A percentile compares a stretch with the other conserved stretches of the same genome.
Evolutionary conservation across 2,113 vertebrate genomes (phyloP).

Genomic region (Eidolon helvum): DNA sequence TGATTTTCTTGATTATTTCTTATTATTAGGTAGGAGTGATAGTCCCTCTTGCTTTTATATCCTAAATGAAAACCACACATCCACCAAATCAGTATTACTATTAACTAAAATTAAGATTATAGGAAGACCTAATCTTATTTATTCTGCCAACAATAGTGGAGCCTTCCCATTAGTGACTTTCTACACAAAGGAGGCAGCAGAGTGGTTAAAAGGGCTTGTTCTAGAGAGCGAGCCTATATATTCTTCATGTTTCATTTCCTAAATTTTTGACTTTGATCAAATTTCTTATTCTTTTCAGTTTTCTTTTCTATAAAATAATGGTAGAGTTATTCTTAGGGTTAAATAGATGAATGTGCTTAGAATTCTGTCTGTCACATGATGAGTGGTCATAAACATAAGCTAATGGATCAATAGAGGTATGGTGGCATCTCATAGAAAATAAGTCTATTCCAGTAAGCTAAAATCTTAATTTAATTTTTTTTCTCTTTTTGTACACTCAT

Average conservation of each 20-base stretch:
- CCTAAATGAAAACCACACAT: neutral
- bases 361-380: neutral
- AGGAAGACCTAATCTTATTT: neutral
- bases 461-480: neutral
- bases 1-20: neutral
- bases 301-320: neutral
- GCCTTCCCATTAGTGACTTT: neutral
- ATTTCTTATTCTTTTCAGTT: neutral
- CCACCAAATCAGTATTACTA: neutral
- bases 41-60: neutral
- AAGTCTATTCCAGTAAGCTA: neutral
- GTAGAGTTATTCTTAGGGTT: neutral
- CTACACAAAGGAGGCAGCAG: neutral
- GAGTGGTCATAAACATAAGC: neutral
- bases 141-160: neutral
- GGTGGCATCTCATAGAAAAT: neutral
- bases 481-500: neutral
- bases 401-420: neutral
- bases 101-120: neutral
- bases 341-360: neutral
- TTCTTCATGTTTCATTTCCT: neutral
- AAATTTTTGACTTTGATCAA: neutral
- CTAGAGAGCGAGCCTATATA: neutral
- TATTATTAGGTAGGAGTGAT: neutral
- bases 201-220: neutral